Conservation (phyloP, 2,113 vertebrate genomes). For the Bubo bubo region DNA sequence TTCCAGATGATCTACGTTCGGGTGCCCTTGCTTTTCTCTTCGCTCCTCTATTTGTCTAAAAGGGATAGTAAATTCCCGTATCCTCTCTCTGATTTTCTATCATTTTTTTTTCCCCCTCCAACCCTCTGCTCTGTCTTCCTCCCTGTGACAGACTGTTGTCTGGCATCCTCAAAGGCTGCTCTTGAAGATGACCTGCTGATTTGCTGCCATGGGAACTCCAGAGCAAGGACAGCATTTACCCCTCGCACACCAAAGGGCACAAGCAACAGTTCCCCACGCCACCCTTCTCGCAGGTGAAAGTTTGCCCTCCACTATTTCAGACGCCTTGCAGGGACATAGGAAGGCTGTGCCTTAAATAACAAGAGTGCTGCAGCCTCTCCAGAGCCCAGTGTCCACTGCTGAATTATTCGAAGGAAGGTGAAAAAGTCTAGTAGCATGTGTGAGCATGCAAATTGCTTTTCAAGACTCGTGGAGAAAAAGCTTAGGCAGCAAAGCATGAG, state of each 20-base stretch:
- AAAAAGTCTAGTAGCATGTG: neutral
- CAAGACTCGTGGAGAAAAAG: conserved; percentile 1
- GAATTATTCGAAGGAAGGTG: neutral
- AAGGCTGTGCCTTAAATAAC: neutral
- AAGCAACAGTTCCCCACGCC: neutral
- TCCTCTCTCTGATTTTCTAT: neutral
- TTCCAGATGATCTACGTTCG: neutral
- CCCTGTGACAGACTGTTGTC: neutral
- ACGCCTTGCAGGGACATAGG: neutral
- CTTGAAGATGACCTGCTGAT: conserved; percentile 54
- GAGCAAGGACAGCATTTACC: neutral
- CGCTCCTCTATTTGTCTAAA: neutral
- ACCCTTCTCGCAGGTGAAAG: neutral
- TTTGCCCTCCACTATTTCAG: neutral
- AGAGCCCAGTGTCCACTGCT: neutral
- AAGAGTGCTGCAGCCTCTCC: neutral
- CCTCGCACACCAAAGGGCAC: neutral
- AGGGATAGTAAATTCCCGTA: neutral
- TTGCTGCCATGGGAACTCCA: conserved; percentile 52
- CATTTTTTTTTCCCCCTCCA: neutral
- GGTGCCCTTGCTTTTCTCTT: neutral
- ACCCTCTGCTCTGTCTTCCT: neutral
- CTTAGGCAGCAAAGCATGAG: neutral
- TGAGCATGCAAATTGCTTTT: conserved; percentile 21
- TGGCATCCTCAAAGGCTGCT: conserved; percentile 32